Percentiles rank a stretch among this genome's conserved stretches.
These are phyloP conservation scores for Hesperia comma DNA, from an alignment of 2,888 invertebrate species.

Conservation along the genomic window DNA sequence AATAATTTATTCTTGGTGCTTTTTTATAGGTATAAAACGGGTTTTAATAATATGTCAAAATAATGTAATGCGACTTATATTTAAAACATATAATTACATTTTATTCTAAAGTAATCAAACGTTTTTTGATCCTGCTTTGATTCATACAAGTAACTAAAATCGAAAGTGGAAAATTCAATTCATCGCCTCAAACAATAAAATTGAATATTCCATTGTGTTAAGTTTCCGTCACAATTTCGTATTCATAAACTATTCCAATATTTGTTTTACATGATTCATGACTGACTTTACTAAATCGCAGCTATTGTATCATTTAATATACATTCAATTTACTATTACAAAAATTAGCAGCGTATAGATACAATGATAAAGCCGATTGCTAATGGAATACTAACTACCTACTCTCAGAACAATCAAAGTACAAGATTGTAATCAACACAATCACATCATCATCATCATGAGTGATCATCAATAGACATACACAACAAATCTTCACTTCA, in stretches of 20 bases:
- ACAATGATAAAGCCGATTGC: too few species aligned
- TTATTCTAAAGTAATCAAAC: neutral
- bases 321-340: too few species aligned
- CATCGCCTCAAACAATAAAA: conserved; percentile 6
- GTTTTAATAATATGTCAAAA: too few species aligned
- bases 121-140: neutral
- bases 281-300: neutral
- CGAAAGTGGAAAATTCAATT: neutral
- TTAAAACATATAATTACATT: neutral
- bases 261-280: conserved; percentile 1
- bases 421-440: too few species aligned
- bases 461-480: neutral
- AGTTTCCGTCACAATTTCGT: neutral
- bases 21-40: too few species aligned
- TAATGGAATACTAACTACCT: too few species aligned
- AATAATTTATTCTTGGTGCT: too few species aligned
- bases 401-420: too few species aligned
- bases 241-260: conserved; percentile 3
- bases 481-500: neutral
- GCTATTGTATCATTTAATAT: neutral
- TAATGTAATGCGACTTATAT: too few species aligned
- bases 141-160: neutral
- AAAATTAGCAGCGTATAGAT: too few species aligned
- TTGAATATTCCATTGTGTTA: conserved; percentile 6
- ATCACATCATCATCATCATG: neutral